phyloP scores from a whole-genome alignment of 2,888 invertebrate genomes.

The Phaedon cochleariae region DNA sequence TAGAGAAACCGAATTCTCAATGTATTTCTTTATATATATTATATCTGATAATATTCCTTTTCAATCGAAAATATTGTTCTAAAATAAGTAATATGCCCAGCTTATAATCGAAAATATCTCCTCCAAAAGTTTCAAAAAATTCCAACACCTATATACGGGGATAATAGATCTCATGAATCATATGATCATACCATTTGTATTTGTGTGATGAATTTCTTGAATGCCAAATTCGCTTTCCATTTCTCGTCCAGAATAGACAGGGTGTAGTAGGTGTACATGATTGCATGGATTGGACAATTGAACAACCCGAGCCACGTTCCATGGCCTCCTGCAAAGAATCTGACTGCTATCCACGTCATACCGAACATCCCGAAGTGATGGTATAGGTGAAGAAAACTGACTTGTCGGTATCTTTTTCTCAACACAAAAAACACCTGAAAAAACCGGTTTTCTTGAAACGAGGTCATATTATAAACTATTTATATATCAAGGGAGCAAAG shows the following conservation, averaged over 20 bases:
- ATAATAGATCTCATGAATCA: no score
- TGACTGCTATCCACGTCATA: constrained; percentile 91
- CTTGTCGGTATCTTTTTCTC: constrained; percentile 89
- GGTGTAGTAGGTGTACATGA: constrained; percentile 87
- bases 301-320: constrained; percentile 75
- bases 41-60: no score
- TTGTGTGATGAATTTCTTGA: constrained; percentile 87
- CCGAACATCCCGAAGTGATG: constrained; percentile 96
- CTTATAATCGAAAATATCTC: no score
- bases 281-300: constrained; percentile 79
- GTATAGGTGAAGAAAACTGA: constrained; percentile 90
- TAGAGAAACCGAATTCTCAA: no score
- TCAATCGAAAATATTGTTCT: no score
- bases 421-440: constrained; percentile 85
- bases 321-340: constrained; percentile 79
- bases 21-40: no score
- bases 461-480: no score
- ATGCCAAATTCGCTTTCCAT: constrained; percentile 68
- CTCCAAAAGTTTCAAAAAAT: no score
- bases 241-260: constrained; percentile 76
- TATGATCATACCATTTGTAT: constrained; percentile 84
- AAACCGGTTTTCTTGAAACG: no score
- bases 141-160: no score
- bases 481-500: no score
- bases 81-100: no score